phyloP scores from a whole-genome alignment of 2,113 vertebrate species.

The Myotis davidii region DNA sequence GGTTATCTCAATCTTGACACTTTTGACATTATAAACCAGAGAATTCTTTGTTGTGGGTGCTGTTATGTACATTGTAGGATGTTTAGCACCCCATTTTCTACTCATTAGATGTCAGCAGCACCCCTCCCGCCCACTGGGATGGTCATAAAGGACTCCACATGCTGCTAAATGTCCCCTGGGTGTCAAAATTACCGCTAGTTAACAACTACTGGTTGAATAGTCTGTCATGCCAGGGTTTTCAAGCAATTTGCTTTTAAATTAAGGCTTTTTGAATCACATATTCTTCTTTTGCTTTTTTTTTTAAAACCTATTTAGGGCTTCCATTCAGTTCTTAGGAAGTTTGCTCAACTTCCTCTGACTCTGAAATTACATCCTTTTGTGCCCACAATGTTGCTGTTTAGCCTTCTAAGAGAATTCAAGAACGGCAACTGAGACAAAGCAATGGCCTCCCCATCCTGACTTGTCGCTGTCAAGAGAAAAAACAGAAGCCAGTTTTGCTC shows the following conservation, averaged over 20 bases:
- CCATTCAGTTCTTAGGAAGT: background rate
- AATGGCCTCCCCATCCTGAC: background rate
- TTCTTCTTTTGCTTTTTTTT: background rate
- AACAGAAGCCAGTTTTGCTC: background rate
- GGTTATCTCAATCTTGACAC: background rate
- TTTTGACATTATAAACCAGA: background rate
- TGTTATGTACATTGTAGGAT: background rate
- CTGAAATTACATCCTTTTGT: constrained; percentile 15
- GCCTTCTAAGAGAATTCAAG: background rate
- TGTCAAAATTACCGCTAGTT: background rate
- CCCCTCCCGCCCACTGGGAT: background rate
- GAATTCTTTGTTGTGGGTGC: background rate
- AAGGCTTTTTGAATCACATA: background rate
- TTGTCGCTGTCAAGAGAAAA: background rate
- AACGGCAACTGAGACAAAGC: background rate
- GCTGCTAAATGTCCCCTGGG: background rate
- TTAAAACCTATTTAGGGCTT: background rate
- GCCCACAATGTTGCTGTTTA: background rate
- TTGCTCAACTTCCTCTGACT: background rate
- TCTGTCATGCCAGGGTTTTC: background rate
- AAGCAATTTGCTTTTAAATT: background rate
- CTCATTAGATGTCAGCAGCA: background rate
- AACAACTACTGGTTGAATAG: background rate
- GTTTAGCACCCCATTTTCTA: background rate
- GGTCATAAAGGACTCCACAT: background rate